Base-by-base conservation (phyloP, 2,888 invertebrate species). In the Ophonus ardosiacus region DNA sequence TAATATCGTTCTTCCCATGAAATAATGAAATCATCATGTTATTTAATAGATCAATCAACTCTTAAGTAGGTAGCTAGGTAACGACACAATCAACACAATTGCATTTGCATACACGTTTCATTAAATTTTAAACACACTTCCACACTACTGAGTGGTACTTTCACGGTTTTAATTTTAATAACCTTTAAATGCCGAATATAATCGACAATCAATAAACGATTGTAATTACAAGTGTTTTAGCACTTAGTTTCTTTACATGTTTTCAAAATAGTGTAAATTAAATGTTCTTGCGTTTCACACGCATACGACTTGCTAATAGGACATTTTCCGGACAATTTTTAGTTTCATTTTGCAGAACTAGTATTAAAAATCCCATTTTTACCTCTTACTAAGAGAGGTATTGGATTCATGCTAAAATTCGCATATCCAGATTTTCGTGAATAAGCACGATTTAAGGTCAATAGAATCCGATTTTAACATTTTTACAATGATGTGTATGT, bases 31-130 rank as follows among this genome's bases (percentile, higher is more conserved):
- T 0, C 59, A 59, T 17, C 59, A 17, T 6, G 4, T 17, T 17
- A 59, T 59, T 59, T 59, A 59, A 59, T 59, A 17, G 17, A 7
- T 59, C 13, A 4, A 59, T 17, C 59, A 59, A 59, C 18, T n/a
- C n/a, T n/a, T 7, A 59, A 59, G 59, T 59, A 59, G 59, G 59
- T 59, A 59, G 59, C 59, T 59, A 59, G 59, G 59, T 59, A 59
- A 59, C 59, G 59, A 59, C 59, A 59, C n/a, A 17, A 59, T 17
- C 59, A 17, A 59, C 59, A 59, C 4, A 59, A 59, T 6, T 17
- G 59, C 59, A 59, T n/a, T 6, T 17, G 59, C 59, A 59, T n/a
- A 15, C 2, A 15, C 15, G 7, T 17, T 59, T 59, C 59, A 59
- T 59, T 59, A 59, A 15, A 7, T 7, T 17, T 59, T 59, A 59